Evolutionary conservation across 2,113 vertebrate genomes (phyloP).

Genomic region (Saguinus imperator): DNA sequence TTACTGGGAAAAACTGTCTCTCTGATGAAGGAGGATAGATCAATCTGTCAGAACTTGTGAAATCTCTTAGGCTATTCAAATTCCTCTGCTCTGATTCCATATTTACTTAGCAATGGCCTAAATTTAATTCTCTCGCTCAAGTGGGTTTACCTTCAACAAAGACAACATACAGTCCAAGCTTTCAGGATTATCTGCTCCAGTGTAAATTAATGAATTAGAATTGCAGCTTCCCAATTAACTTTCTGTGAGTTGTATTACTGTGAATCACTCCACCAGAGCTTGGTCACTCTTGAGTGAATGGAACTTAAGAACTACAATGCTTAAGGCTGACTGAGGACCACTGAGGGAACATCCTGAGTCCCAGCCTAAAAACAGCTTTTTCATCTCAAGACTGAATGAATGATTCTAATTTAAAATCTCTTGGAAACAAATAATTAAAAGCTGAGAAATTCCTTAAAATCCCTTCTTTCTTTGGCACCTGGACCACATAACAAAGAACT

Average conservation of each 20-base stretch:
- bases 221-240: slow-evolving; percentile 6
- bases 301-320: background rate
- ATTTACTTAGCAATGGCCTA: slow-evolving; percentile 56
- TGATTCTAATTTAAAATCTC: slow-evolving; percentile 31
- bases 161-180: background rate
- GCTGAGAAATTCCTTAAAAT: slow-evolving; percentile 30
- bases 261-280: background rate
- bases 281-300: background rate
- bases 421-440: slow-evolving; percentile 4
- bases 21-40: slow-evolving; percentile 37
- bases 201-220: slow-evolving; percentile 45
- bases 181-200: slow-evolving; percentile 13
- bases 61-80: slow-evolving; percentile 49
- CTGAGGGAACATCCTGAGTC: background rate
- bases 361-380: background rate
- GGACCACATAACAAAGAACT: background rate
- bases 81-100: slow-evolving; percentile 51
- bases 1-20: slow-evolving; percentile 46
- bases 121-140: slow-evolving; percentile 47
- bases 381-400: slow-evolving; percentile 28
- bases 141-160: slow-evolving; percentile 58
- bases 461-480: background rate
- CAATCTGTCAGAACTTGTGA: slow-evolving; percentile 42
- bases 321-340: background rate
- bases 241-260: background rate